A percentile compares a stretch with the other conserved stretches of the same genome.
Conservation (phyloP, 2,113 vertebrate genomes). For the Taurulus bubalis region DNA sequence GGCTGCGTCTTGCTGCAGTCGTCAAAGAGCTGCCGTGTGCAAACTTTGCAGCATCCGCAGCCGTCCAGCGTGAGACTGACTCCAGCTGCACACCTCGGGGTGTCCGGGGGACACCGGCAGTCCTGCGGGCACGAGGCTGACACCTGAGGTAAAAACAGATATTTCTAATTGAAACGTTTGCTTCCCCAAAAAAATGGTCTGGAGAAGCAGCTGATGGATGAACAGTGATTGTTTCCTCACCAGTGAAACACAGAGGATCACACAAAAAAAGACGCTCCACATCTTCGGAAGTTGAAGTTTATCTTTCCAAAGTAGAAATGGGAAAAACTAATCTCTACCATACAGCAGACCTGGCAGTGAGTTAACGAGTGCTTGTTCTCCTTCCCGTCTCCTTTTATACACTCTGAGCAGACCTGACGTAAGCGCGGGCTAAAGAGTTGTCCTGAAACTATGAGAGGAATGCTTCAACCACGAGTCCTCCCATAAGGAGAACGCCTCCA, state of each 20-base stretch:
- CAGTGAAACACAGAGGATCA: constrained; percentile 55
- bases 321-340: neutral
- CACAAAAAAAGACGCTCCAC: constrained; percentile 59
- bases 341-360: constrained; percentile 31
- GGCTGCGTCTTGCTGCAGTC: constrained; percentile 91
- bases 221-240: constrained; percentile 64
- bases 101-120: constrained; percentile 53
- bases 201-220: neutral
- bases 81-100: constrained; percentile 87
- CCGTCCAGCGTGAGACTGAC: constrained; percentile 87
- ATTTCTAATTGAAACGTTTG: neutral
- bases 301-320: constrained; percentile 20
- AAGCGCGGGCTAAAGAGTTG: constrained; percentile 84
- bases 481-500: constrained; percentile 22
- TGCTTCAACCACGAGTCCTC: constrained; percentile 85
- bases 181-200: neutral
- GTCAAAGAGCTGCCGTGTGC: constrained; percentile 93
- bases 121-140: constrained; percentile 58
- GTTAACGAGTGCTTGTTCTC: constrained; percentile 34
- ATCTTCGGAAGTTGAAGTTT: constrained; percentile 58
- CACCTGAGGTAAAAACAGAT: constrained; percentile 41
- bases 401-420: constrained; percentile 81
- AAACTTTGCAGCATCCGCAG: constrained; percentile 94
- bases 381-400: constrained; percentile 72
- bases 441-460: constrained; percentile 91